Evolutionary conservation across 2,888 invertebrate species (phyloP).

Genomic region (Amphimallon solstitiale): DNA sequence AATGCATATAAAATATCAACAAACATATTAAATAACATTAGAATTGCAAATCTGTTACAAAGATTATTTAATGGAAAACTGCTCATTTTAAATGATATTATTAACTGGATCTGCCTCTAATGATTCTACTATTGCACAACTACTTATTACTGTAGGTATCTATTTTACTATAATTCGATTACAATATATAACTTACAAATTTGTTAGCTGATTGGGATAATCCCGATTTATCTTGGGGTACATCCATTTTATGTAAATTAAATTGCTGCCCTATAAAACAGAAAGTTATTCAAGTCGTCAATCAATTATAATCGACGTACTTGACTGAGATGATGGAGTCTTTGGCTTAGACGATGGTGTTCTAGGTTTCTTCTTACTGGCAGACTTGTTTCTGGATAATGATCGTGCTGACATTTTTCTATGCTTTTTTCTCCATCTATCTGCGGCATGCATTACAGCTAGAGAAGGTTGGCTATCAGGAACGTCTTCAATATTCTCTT

Average conservation of each 20-base stretch:
- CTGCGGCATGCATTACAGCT: conserved; percentile 58
- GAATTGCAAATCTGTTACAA: too few relatives aligned
- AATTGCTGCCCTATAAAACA: neutral
- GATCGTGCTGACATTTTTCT: conserved; percentile 55
- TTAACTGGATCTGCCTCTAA: too few relatives aligned
- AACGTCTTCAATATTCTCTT: conserved; percentile 18
- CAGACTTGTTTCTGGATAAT: conserved; percentile 45
- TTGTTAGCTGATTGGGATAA: neutral
- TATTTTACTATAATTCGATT: too few relatives aligned
- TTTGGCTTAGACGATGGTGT: conserved; percentile 16
- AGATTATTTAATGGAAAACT: too few relatives aligned
- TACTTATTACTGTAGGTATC: too few relatives aligned
- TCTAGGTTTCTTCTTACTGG: conserved; percentile 11
- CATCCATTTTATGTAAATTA: conserved; percentile 2
- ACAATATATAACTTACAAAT: conserved; percentile 21
- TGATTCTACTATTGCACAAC: too few relatives aligned
- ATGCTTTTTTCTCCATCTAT: conserved; percentile 59
- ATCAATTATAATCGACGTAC: neutral
- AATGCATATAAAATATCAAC: too few relatives aligned
- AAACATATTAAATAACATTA: too few relatives aligned
- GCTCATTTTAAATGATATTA: too few relatives aligned
- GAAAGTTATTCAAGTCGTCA: neutral
- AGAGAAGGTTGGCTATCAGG: conserved; percentile 28
- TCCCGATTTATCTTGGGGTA: neutral
- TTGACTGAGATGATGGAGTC: conserved; percentile 16